Conservation (phyloP, 2,797 vertebrate genomes). For the Sebastes trivittatus region DNA sequence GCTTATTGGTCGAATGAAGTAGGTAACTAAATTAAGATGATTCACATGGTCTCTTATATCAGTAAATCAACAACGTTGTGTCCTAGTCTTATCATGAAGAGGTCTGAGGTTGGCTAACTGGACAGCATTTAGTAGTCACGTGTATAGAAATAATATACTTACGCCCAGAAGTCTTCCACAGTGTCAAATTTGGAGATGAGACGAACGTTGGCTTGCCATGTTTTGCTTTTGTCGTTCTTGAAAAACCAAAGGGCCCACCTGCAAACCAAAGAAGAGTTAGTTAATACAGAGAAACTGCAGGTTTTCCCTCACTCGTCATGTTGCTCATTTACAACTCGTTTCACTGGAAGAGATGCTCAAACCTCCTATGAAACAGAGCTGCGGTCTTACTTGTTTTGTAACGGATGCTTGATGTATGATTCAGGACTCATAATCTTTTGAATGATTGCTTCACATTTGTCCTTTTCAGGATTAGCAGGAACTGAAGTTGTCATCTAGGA, state of each 20-base stretch:
- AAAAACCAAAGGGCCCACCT: slow-evolving; percentile 99
- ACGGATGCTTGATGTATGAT: slow-evolving; percentile 94
- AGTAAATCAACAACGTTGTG: not conserved
- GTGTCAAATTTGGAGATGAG: slow-evolving; percentile 98
- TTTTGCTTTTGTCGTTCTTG: slow-evolving; percentile 99
- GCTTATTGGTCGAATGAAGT: not conserved
- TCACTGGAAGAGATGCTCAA: not conserved
- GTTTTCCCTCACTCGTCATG: not conserved
- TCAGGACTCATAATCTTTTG: slow-evolving; percentile 89
- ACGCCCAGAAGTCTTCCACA: slow-evolving; percentile 99
- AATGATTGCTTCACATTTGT: slow-evolving; percentile 82
- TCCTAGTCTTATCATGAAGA: not conserved
- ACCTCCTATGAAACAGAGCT: not conserved
- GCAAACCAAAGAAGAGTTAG: slow-evolving; percentile 16
- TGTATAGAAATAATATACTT: slow-evolving; percentile 71
- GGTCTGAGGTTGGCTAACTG: not conserved
- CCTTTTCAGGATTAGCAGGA: slow-evolving; percentile 87
- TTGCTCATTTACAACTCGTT: not conserved
- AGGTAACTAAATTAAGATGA: not conserved
- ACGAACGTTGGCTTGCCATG: slow-evolving; percentile 97
- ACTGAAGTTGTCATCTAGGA: slow-evolving; percentile 87
- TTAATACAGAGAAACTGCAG: not conserved
- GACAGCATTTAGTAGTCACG: not conserved
- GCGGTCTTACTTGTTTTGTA: slow-evolving; percentile 91
- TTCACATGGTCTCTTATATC: not conserved